Base-by-base conservation (phyloP, 1,140 invertebrate species). In the Cydia strobilella region DNA sequence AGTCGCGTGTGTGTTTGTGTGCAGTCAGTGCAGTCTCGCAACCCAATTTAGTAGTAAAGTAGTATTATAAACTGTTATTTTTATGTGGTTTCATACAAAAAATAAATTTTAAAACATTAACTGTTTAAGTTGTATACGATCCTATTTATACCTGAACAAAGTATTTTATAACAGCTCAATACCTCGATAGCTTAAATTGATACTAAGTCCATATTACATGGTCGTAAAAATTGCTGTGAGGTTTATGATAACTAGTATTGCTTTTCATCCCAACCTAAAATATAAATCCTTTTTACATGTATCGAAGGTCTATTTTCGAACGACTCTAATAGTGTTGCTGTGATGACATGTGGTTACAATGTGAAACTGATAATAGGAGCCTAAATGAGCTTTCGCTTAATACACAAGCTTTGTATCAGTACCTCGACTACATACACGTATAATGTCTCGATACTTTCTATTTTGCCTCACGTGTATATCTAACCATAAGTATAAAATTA, bases 321-420 rank as follows among this genome's bases (percentile, higher is more conserved):
- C 5, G 48, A n/a, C 48, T 18, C 48, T 51, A 48, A 48, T 51
- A n/a, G n/a, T 51, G 48, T 51, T 51, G 18, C 48, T 51, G 18
- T 59, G 20, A 59, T 59, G 54, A 59, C 6, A 12, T 59, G 54
- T 59, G 54, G 54, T 59, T 20, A 59, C 54, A 59, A 59, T 59
- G 54, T 59, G 20, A 59, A 59, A 59, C 20, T 59, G 20, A 59
- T 59, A 59, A 59, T 59, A 23, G 54, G 54, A 59, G 20, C n/a
- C 10, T 20, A 20, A 23, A 20, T 23, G 18, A 59, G 54, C 18
- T 59, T 59, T 59, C 54, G 9, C 20, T 23, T 10, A 23, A 23
- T 10, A 59, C 20, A 59, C 6, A 23, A 59, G 54, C 10, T 9
- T 59, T 0, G 23, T 59, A 59, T 59, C 18, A 59, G 54, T 59